phyloP scores from a whole-genome alignment of 2,888 invertebrate species.

The Zhengitettix transpicula region DNA sequence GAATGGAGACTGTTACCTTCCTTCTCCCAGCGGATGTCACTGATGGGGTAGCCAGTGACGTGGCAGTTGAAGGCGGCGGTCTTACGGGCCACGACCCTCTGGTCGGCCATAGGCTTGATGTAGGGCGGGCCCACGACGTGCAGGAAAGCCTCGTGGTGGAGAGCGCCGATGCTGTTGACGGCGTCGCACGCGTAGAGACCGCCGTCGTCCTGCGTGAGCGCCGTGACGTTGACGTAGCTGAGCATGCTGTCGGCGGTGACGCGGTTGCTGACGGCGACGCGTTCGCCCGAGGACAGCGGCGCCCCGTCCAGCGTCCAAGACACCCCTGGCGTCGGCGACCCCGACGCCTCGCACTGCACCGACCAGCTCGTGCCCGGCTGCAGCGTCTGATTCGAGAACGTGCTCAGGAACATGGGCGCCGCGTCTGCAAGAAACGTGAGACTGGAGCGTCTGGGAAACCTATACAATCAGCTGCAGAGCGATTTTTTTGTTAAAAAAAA shows the following conservation, averaged over 20 bases:
- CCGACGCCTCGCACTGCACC: conserved; percentile 27
- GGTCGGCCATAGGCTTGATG: conserved; percentile 17
- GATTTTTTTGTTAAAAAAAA: no score
- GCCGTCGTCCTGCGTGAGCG: conserved; percentile 22
- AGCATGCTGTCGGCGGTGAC: conserved; percentile 20
- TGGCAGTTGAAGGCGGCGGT: conserved; percentile 14
- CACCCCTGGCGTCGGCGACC: conserved; percentile 27
- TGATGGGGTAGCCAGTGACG: conserved; percentile 16
- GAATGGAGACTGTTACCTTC: conserved; percentile 6
- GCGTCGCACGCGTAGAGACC: conserved; percentile 12
- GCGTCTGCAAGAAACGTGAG: conserved; percentile 18
- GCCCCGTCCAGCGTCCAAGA: conserved; percentile 24
- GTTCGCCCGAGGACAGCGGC: conserved; percentile 17
- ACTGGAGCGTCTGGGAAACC: no score
- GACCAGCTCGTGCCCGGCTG: conserved; percentile 26
- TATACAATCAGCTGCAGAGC: no score
- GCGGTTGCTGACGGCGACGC: conserved; percentile 19
- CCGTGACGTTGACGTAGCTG: conserved; percentile 19
- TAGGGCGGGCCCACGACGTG: conserved; percentile 25
- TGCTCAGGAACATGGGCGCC: conserved; percentile 19
- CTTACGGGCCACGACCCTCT: conserved; percentile 21
- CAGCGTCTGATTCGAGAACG: conserved; percentile 24
- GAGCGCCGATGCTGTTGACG: conserved; percentile 10
- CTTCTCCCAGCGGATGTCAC: conserved; percentile 16
- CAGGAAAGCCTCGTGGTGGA: conserved; percentile 22